Base-by-base conservation (phyloP, 2,797 vertebrate species). In the Denticeps clupeoides region DNA sequence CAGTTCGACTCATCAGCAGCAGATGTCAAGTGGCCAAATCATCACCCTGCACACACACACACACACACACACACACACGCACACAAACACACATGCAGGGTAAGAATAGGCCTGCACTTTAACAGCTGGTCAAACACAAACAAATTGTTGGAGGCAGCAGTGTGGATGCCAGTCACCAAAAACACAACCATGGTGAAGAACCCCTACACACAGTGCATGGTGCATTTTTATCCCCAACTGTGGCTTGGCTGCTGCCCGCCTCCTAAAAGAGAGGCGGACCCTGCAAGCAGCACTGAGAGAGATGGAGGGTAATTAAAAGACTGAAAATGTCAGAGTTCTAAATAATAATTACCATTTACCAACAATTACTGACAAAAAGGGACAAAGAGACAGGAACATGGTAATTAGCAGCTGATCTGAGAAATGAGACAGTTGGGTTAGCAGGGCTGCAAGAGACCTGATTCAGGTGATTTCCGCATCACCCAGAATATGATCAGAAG, bases 121-220 rank as follows among this genome's bases (percentile, higher is more conserved):
- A 58, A 62, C 75, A 77, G 71, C 72, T 75, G 69, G 51, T 65
- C 67, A 64, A 69, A 70, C 50, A 53, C 58, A 64, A 59, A 62
- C 59, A 64, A 45, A 67, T 62, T 52, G 45, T 65, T 54, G 19
- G 37, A 54, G 53, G 56, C 53, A 24, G 53, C 43, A 37, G 42
- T 8, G 22, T 11, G 41, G 40, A 40, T 52, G 55, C 25, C 51
- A n/a, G n/a, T n/a, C n/a, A n/a, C n/a, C 41, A 53, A 45, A 54
- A 32, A 49, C 40, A 26, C 29, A 45, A 48, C 29, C 41, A 54
- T 33, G 23, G n/a, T n/a, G n/a, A n/a, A n/a, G n/a, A n/a, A n/a
- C n/a, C n/a, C n/a, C n/a, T n/a, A n/a, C n/a, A n/a, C n/a, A n/a
- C 2, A 1, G 47, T 21, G 19, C 56, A 59, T 48, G 18, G 19